A percentile compares a stretch with the other conserved stretches of the same genome.
Conservation (phyloP, 53 echinoderm and acorn worm genomes). For the Echinarachnius parma region DNA sequence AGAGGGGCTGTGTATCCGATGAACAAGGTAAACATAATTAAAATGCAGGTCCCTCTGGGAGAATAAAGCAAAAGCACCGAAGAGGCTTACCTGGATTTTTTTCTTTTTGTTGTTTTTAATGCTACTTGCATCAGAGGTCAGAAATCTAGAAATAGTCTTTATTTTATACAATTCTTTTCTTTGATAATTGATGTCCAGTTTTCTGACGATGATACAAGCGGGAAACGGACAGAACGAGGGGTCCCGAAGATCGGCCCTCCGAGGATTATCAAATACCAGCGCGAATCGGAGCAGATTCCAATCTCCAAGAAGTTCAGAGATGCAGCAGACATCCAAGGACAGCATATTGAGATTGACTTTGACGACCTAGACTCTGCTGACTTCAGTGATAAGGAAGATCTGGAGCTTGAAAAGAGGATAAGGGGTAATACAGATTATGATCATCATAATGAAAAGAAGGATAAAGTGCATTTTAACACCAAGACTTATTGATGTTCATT, state of each 20-base stretch:
- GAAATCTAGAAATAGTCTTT: too few relatives aligned
- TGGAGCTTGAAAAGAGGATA: slow-evolving; percentile 35
- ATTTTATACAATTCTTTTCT: slow-evolving; percentile 1
- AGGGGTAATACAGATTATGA: too few relatives aligned
- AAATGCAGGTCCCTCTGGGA: too few relatives aligned
- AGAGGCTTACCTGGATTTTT: too few relatives aligned
- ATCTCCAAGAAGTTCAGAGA: slow-evolving; percentile 30
- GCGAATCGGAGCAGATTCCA: slow-evolving; percentile 67
- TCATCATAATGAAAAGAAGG: too few relatives aligned
- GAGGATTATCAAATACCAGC: slow-evolving; percentile 91
- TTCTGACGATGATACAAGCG: slow-evolving; percentile 59
- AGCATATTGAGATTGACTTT: slow-evolving; percentile 26
- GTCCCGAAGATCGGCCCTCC: slow-evolving; percentile 95
- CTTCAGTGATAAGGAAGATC: slow-evolving; percentile 34
- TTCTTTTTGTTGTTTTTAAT: too few relatives aligned
- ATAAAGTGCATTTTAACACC: too few relatives aligned
- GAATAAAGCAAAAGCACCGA: too few relatives aligned
- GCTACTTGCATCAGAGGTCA: too few relatives aligned
- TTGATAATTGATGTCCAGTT: slow-evolving; percentile 14
- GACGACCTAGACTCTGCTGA: slow-evolving; percentile 33
- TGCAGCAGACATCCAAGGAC: slow-evolving; percentile 14
- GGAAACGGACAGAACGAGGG: slow-evolving; percentile 47
- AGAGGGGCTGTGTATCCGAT: too few relatives aligned
- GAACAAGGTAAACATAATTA: too few relatives aligned
- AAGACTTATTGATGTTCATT: too few relatives aligned